Percentiles rank a stretch among this genome's conserved stretches.
Evolutionary conservation across 1,140 invertebrate species (phyloP).

Genomic region (Trachymyrmex septentrionalis): DNA sequence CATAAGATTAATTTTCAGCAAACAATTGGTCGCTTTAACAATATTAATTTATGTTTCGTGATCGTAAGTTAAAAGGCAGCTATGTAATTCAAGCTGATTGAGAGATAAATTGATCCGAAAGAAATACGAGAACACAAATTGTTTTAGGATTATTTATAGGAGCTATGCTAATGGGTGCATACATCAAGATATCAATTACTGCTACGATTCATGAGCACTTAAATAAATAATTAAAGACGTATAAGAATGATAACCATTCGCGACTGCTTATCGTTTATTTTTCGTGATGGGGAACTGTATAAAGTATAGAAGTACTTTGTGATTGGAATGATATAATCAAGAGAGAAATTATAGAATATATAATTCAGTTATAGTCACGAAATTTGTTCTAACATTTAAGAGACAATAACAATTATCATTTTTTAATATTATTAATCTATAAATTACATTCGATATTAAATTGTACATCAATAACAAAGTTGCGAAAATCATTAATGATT

Average conservation of each 20-base stretch:
- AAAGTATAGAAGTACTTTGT: constrained; percentile 32
- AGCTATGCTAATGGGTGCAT: constrained; percentile 7
- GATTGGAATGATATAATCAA: neutral
- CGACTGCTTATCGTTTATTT: constrained; percentile 19
- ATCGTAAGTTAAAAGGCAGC: constrained; percentile 3
- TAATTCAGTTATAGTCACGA: neutral
- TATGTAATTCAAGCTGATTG: constrained; percentile 1
- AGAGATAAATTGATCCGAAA: constrained; percentile 7
- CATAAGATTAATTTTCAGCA: neutral
- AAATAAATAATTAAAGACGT: constrained; percentile 48
- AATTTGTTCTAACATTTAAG: neutral
- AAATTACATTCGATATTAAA: neutral
- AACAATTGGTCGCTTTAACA: neutral
- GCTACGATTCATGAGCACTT: neutral
- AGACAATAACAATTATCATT: too few species aligned
- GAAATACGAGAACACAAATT: constrained; percentile 44
- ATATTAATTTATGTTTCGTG: constrained; percentile 22
- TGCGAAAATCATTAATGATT: neutral
- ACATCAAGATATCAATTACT: constrained; percentile 31
- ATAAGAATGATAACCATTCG: neutral
- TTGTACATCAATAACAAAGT: neutral
- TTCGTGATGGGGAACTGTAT: neutral
- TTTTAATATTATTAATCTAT: too few species aligned
- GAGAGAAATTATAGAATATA: constrained; percentile 7
- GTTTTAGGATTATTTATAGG: constrained; percentile 15